Percentiles rank a stretch among this genome's conserved stretches.
Evolutionary conservation across 2,797 vertebrate species (phyloP).

Genomic region (Enteromius unitaeniatus): DNA sequence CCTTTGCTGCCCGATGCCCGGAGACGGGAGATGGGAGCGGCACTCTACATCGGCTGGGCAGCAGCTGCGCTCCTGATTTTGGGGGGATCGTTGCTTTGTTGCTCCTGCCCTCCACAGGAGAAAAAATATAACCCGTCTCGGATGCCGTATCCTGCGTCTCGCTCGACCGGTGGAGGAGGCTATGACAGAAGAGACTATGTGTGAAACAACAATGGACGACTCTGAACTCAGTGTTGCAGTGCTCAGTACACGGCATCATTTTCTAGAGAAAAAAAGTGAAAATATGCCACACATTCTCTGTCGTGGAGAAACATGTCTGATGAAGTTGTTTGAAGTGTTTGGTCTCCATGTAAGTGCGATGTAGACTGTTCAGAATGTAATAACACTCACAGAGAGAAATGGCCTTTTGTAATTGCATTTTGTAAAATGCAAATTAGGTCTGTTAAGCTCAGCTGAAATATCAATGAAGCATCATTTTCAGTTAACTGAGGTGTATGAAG

Average conservation of each 20-base stretch:
- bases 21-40: slow-evolving; percentile 89
- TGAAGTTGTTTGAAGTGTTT: neutral
- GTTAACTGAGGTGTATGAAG: neutral
- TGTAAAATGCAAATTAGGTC: neutral
- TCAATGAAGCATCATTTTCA: neutral
- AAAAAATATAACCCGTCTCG: slow-evolving; percentile 83
- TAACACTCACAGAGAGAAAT: neutral
- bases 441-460: neutral
- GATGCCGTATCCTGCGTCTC: slow-evolving; percentile 85
- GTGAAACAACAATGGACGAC: slow-evolving; percentile 64
- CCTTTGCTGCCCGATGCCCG: slow-evolving; percentile 80
- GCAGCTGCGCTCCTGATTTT: slow-evolving; percentile 85
- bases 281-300: slow-evolving; percentile 19
- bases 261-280: neutral
- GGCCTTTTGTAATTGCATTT: neutral
- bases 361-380: neutral
- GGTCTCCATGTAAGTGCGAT: neutral
- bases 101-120: slow-evolving; percentile 89
- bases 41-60: slow-evolving; percentile 91
- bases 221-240: neutral
- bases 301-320: neutral
- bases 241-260: neutral
- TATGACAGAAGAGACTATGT: slow-evolving; percentile 95
- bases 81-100: slow-evolving; percentile 90
- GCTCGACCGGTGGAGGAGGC: slow-evolving; percentile 77